Conservation (phyloP, 1,140 invertebrate species). For the Drosophila ficusphila region DNA sequence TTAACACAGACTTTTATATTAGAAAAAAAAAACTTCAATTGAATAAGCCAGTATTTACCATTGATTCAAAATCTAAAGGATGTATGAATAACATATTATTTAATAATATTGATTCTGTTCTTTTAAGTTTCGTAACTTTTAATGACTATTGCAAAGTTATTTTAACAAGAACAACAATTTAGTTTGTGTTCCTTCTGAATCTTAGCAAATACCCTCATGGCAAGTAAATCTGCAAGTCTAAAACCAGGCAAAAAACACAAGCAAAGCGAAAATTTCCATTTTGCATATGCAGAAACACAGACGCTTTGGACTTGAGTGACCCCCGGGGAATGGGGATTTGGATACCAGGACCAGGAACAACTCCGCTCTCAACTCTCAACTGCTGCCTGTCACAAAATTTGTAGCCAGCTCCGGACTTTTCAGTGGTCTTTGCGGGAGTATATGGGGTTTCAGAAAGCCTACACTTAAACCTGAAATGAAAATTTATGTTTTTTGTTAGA, state of each 20-base stretch:
- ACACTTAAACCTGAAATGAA: conserved; percentile 9
- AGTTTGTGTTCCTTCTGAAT: conserved; percentile 1
- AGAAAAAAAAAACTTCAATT: background rate
- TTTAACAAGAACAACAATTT: background rate
- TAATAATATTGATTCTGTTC: too few relatives aligned
- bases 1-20: too few relatives aligned
- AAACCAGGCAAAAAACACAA: conserved; percentile 17
- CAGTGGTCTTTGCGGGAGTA: conserved; percentile 35
- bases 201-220: background rate
- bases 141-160: conserved; percentile 4
- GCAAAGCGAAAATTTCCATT: conserved; percentile 40
- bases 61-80: too few relatives aligned
- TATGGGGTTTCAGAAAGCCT: background rate
- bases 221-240: background rate
- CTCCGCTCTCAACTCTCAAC: conserved; percentile 30
- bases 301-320: conserved; percentile 44
- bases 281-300: conserved; percentile 60
- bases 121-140: background rate
- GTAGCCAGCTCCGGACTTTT: conserved; percentile 44
- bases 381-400: conserved; percentile 59
- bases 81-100: too few relatives aligned
- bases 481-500: too few relatives aligned
- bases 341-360: conserved; percentile 28
- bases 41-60: too few relatives aligned
- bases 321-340: conserved; percentile 33